These are phyloP conservation scores for Bettongia penicillata DNA, from an alignment of 2,113 vertebrate species.

Conservation along the genomic window DNA sequence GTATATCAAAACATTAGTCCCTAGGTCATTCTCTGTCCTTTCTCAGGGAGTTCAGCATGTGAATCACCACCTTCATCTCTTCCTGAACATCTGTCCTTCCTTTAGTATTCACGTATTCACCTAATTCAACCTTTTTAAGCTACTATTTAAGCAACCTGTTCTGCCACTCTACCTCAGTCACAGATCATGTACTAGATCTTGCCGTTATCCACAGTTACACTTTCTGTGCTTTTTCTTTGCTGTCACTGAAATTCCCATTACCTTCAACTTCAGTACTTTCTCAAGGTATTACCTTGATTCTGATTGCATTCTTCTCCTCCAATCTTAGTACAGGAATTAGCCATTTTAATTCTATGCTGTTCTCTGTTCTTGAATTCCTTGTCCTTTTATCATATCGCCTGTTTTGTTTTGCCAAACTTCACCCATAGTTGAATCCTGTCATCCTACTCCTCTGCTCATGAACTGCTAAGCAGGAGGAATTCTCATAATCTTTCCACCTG, in stretches of 20 bases:
- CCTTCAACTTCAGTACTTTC: too few relatives aligned
- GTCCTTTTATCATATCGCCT: background rate
- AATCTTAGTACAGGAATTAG: background rate
- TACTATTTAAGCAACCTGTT: too few relatives aligned
- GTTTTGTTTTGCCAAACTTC: background rate
- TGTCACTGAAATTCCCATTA: too few relatives aligned
- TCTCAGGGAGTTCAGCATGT: background rate
- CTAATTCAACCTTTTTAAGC: too few relatives aligned
- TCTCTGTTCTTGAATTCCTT: background rate
- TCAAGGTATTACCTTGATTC: too few relatives aligned
- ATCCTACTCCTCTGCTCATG: background rate
- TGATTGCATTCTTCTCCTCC: too few relatives aligned
- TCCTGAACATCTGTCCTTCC: too few relatives aligned
- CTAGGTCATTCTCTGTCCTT: background rate
- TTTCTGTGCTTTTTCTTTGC: too few relatives aligned
- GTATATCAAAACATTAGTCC: background rate
- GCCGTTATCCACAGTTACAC: too few relatives aligned
- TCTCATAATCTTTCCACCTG: background rate
- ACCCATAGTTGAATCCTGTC: background rate
- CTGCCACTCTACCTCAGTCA: too few relatives aligned
- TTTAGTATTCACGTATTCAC: too few relatives aligned
- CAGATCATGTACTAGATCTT: too few relatives aligned
- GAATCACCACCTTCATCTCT: background rate
- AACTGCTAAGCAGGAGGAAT: background rate
- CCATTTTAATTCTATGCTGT: background rate